These are phyloP conservation scores for Stenopsyche tienmushanensis DNA, from an alignment of 1,140 invertebrate genomes.

Conservation along the genomic window DNA sequence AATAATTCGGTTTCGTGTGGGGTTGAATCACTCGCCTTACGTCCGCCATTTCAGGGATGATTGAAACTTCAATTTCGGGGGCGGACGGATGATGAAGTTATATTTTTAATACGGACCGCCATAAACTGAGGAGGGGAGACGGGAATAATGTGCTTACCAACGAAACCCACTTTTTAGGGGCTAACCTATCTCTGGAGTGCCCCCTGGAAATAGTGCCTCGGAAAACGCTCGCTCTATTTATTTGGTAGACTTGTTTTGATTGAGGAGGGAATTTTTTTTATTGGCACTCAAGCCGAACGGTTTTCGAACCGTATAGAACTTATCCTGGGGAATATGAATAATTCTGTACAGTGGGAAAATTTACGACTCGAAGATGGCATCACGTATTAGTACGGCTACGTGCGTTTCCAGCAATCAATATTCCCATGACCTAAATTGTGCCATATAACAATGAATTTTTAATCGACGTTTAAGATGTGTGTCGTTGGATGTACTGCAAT, in stretches of 20 bases:
- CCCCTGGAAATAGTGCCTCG: not conserved
- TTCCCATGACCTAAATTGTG: too few species aligned
- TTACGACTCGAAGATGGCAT: too few species aligned
- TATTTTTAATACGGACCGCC: conserved; percentile 40
- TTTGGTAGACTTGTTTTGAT: not conserved
- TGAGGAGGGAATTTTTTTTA: conserved; percentile 16
- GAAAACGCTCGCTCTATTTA: not conserved
- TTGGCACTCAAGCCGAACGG: not conserved
- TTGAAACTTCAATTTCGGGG: conserved; percentile 42
- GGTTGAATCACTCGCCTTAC: conserved; percentile 16
- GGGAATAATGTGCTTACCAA: conserved; percentile 25
- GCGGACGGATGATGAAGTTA: conserved; percentile 41
- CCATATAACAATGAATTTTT: too few species aligned
- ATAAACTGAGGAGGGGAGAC: conserved; percentile 27
- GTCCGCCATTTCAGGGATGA: conserved; percentile 37
- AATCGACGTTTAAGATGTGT: too few species aligned
- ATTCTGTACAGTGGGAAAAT: not conserved
- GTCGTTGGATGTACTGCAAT: too few species aligned
- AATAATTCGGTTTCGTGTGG: not conserved
- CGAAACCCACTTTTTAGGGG: not conserved
- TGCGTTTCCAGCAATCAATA: too few species aligned
- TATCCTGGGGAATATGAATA: not conserved
- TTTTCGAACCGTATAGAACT: too few species aligned
- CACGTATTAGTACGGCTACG: too few species aligned
- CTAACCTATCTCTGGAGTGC: too few species aligned